Evolutionary conservation across 1,140 invertebrate genomes (phyloP).

Genomic region (Apis florea): DNA sequence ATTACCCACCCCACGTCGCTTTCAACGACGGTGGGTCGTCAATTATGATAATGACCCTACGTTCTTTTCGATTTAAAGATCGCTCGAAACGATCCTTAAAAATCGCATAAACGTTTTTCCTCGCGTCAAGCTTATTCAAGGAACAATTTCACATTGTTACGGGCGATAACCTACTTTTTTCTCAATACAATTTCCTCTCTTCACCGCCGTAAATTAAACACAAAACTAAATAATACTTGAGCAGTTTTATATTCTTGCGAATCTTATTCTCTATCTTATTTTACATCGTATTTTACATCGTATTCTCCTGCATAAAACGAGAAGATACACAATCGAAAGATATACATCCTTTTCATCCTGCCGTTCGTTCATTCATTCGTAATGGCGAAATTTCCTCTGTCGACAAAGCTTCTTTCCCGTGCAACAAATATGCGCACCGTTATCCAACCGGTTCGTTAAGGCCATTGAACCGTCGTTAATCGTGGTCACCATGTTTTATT

Average conservation of each 20-base stretch:
- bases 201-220: too few species aligned
- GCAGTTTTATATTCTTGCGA: neutral
- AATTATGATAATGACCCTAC: too few species aligned
- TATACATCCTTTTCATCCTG: neutral
- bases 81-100: too few species aligned
- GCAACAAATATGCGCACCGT: neutral
- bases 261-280: neutral
- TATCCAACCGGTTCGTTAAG: neutral
- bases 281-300: neutral
- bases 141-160: too few species aligned
- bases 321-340: neutral
- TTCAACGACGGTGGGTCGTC: too few species aligned
- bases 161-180: too few species aligned
- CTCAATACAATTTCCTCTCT: too few species aligned
- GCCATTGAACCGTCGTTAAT: slow-evolving; percentile 2
- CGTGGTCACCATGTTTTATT: neutral
- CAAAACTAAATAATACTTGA: too few species aligned
- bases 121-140: too few species aligned
- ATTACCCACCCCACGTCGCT: too few species aligned
- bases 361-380: neutral
- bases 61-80: too few species aligned
- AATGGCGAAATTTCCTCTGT: neutral
- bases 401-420: neutral
- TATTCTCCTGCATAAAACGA: neutral
- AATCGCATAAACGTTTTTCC: too few species aligned